phyloP scores from a whole-genome alignment of 2,113 vertebrate species.

The Bubo scandiacus region DNA sequence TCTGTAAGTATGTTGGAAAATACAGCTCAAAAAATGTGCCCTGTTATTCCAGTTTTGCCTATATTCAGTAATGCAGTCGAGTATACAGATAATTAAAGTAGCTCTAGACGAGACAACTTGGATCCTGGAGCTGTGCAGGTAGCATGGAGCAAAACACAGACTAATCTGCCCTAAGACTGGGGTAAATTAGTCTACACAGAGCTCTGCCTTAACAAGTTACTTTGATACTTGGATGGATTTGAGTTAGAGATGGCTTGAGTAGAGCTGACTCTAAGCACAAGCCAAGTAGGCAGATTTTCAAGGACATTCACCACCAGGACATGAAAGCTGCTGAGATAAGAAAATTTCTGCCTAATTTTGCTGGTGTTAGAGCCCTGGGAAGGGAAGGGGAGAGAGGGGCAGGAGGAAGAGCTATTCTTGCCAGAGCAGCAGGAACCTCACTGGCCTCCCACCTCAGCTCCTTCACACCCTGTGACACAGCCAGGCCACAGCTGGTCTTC shows the following conservation, averaged over 20 bases:
- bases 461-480: neutral
- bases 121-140: neutral
- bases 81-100: neutral
- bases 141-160: neutral
- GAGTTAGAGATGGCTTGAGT: conserved; percentile 2
- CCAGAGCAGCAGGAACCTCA: neutral
- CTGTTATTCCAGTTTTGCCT: conserved; percentile 22
- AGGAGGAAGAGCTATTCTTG: neutral
- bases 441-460: neutral
- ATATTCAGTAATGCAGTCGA: neutral
- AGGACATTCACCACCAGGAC: conserved; percentile 31
- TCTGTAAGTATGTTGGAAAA: neutral
- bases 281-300: conserved; percentile 53
- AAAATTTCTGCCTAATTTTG: conserved; percentile 30
- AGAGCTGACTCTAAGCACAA: conserved; percentile 16
- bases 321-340: conserved; percentile 36
- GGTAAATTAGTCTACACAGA: neutral
- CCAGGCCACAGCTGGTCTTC: neutral
- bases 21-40: neutral
- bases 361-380: conserved; percentile 1
- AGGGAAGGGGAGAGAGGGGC: neutral
- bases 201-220: neutral
- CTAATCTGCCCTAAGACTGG: neutral
- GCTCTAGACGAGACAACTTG: neutral
- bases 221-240: conserved; percentile 18